Base-by-base conservation (phyloP, 2,113 vertebrate genomes). In the Eurypyga helias region DNA sequence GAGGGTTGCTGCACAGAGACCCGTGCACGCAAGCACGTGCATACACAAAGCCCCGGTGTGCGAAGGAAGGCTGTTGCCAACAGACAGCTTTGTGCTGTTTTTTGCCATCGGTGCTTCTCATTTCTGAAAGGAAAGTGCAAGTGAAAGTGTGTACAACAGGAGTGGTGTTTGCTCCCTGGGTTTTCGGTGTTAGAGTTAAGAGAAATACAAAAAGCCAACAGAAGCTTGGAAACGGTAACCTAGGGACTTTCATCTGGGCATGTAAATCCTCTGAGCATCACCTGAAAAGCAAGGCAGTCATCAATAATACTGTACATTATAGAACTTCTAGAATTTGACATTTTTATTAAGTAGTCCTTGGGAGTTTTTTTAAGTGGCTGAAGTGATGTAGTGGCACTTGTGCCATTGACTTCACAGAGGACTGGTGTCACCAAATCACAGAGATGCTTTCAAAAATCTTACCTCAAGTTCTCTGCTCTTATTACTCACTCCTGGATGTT, bases 1-100 rank as follows among this genome's bases (percentile, higher is more conserved):
- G 46, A 10, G 43, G 6, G 20, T 33, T 71, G 31, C 48, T 31
- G n/a, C n/a, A 4, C 20, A 4, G 17, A 12, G 31, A 11, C 15
- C 4, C 0, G 4, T 12, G 33, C 16, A 13, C 0, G 0, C 17
- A 2, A 0, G 0, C 52, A 17, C 48, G 3, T 46, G 36, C 0
- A 0, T 7, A 18, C 20, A 4, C 29, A 16, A 8, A 62, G 9
- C 15, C 6, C n/a, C 2, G 2, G 7, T 13, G 7, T 13, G 48
- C 0, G 0, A 67, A 84, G 43, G 65, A 89, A 17, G 60, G 72
- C 55, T 26, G 10, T n/a, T 45, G 57, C 17, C 14, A 90, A 41
- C 60, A 36, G 51, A 10, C 29, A 77, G 66, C 34, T 91, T 46
- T 71, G 41, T 87, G 73, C 31, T 7, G 7, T 11, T 89, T 90